Evolutionary conservation across 2,888 invertebrate species (phyloP), one percentile per base, ranked within the genome.

Genomic region (Dasysyrphus albostriatus): DNA sequence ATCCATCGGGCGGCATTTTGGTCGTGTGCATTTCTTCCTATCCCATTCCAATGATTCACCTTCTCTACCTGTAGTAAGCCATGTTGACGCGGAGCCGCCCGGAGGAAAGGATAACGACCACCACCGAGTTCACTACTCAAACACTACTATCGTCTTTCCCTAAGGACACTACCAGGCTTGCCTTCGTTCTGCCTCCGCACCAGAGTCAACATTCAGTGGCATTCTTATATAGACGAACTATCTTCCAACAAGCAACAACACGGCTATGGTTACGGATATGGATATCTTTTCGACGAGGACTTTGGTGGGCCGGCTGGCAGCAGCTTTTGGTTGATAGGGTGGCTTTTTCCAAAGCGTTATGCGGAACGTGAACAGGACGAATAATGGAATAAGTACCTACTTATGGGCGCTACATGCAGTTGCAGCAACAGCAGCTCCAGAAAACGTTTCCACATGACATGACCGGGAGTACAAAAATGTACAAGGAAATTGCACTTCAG

Each of bases 401-500:
- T 88, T 88, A 88, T 83, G 79, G 83, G 72, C 67, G 79, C 75
- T 88, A 72, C 76, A 83, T 63, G 74, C 59, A 82, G 59, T 72
- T 74, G 72, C 77, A 78, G 72, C 77, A 78, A 65, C 70, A 59
- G 73, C 67, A 58, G 32, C 39, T 74, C 51, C 75, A 58, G 69
- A n/a, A 79, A 69, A 58, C 59, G 51, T 54, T 77, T 85, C 69
- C 81, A 83, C 78, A 79, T 83, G 77, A 88, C 81, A 88, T 87
- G 85, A 74, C 83, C 83, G 83, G 83, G 61, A 76, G 81, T 65
- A 88, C 88, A 88, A 83, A 88, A 83, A 88, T 88, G 59, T 89
- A 79, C 81, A 88, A 88, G 89, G 89, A 89, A 89, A 89, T 89
- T 89, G 89, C 88, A 89, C 89, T 89, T 83, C 80, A 88, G 83